A percentile compares a stretch with the other conserved stretches of the same genome.
Conservation (phyloP, 2,797 vertebrate species). For the Rhynchonycteris naso region DNA sequence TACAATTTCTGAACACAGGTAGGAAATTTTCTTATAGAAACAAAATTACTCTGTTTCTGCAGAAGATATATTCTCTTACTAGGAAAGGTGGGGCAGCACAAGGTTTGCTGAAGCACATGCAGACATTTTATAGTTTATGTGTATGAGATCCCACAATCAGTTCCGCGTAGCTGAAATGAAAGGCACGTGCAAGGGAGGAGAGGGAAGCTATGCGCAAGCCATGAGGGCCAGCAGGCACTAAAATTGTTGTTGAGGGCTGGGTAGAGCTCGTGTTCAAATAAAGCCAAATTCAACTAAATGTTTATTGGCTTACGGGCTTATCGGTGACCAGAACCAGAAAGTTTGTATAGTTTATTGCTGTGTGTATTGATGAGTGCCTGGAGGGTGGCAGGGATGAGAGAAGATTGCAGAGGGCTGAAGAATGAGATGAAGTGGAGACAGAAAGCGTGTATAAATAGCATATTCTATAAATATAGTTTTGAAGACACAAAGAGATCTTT, state of each 20-base stretch:
- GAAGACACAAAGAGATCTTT: background rate
- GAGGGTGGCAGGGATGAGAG: background rate
- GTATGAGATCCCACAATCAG: background rate
- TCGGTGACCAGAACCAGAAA: background rate
- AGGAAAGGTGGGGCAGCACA: background rate
- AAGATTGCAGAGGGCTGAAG: background rate
- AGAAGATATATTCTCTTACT: background rate
- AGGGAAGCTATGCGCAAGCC: background rate
- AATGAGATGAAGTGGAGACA: background rate
- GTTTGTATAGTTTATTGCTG: background rate
- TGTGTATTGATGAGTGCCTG: background rate
- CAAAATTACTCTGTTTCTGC: background rate
- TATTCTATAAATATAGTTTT: background rate
- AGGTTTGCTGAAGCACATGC: background rate
- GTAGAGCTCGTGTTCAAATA: background rate
- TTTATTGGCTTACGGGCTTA: background rate
- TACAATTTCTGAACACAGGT: background rate
- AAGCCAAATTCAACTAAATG: background rate
- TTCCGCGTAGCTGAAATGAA: background rate
- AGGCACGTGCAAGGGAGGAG: background rate
- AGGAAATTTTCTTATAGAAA: background rate
- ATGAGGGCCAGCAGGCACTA: background rate
- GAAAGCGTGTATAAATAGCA: background rate
- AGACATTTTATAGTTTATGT: background rate
- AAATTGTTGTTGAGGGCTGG: background rate